Evolutionary conservation across 1,140 invertebrate species (phyloP), one percentile per base, ranked within the genome.

Genomic region (Penaeus japonicus): DNA sequence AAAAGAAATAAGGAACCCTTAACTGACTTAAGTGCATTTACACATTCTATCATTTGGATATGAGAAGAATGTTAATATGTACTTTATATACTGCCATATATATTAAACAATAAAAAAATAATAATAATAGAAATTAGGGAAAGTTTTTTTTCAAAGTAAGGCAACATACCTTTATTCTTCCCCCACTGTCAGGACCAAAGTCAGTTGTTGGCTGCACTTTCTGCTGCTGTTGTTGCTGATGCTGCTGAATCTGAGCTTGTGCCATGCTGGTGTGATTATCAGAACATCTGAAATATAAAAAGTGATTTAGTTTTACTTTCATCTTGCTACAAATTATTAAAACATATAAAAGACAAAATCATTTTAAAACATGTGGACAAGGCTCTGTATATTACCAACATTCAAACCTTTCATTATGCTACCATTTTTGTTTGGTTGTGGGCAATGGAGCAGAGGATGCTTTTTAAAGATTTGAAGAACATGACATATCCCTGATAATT

Each of bases 141-240:
- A 30, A 54, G n/a, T 75, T n/a, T 18, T 20, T 39, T 4, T 39
- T 39, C 35, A 39, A 39, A 39, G 35, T 39, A 39, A 39, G 7
- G 7, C 7, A 59, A 62, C 57, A 17, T 82, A 75, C 86, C 86
- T 88, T 88, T 88, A 88, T 88, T 75, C 86, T 82, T 35, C 86
- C 86, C 30, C 86, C 86, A 83, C 86, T 88, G 53, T 88, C 86
- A 59, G 86, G 86, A 22, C 86, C 86, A 77, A 88, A 88, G 53
- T 88, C 86, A 20, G 65, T 62, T 17, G 86, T n/a, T 70, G 62
- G 62, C 35, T 59, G 80, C 4, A 35, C 54, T 78, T 88, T 88
- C 27, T 82, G 86, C 20, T 75, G 79, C 47, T 70, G 79, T 27
- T 62, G 84, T 54, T 53, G 73, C 7, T 30, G 80, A 59, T 57